Evolutionary conservation across 1,140 invertebrate genomes (phyloP), one percentile per base, ranked within the genome.

Genomic region (Andricus grossulariae): DNA sequence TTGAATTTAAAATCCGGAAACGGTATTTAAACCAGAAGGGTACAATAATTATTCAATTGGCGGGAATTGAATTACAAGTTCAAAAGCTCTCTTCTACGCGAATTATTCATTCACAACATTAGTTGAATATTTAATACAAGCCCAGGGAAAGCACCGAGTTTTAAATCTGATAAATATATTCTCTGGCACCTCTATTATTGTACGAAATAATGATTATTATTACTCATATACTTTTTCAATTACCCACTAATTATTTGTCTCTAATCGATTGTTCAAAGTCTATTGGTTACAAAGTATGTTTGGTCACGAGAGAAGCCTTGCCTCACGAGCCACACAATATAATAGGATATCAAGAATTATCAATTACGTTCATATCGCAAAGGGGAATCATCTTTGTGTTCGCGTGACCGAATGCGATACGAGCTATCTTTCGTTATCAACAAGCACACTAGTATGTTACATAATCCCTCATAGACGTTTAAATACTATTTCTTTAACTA

Each of bases 301-400:
- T 25, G 50, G 13, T 82, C 71, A 80, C 81, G 50, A 74, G 74
- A 75, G 51, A 71, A 70, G 12, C 49, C 60, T 74, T 66, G 13
- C 49, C 52, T 13, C 54, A 60, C 70, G 73, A 76, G 74, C 73
- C 15, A 1, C 21, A 10, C n/a, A 51, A 55, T 70, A 60, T 85
- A 80, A 80, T 84, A 78, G 78, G 79, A 72, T 76, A 84, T 86
- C 82, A 75, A 82, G 81, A 87, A 87, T 88, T 86, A 85, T 87
- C 86, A 86, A 87, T 88, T 84, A 87, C 76, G 80, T 70, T 52
- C 52, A 57, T 79, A 82, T 76, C 78, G 71, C 71, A 74, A 82
- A 78, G 73, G 75, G 54, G 71, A 50, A 72, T 76, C 74, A 83
- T 81, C 75, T 72, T 74, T 80, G 72, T 50, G 77, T 77, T 82